Base-by-base conservation (phyloP, 2,113 vertebrate genomes). In the Australoheros scitulus region DNA sequence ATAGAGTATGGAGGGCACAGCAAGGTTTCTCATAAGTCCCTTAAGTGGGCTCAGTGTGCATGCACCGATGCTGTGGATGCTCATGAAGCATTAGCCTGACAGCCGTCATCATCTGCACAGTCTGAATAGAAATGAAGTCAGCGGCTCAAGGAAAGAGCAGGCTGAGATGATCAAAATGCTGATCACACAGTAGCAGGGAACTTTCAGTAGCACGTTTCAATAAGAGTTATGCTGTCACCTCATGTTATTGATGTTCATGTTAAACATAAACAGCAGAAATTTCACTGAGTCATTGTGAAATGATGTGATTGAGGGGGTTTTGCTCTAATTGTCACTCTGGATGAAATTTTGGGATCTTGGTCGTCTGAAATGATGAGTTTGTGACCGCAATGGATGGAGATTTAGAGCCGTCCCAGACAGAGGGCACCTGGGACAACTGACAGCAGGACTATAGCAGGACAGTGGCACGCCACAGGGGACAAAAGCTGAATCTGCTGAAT, bases 401-500 rank as follows among this genome's bases (percentile, higher is more conserved):
- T 59, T 83, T 81, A 74, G 81, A 88, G 65, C 91, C 76, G 83
- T 88, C 79, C 61, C 36, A 78, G 60, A 81, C 81, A 60, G 70
- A 89, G 87, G 84, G 78, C 84, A 77, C 65, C 70, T 82, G 81
- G 90, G 91, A 91, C 87, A 64, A 63, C 75, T 81, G 87, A 86
- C 90, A 85, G 84, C 83, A 68, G 87, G 79, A 82, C 65, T 34
- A 26, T 75, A 79, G 74, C 58, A 76, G 76, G 79, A 77, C 75
- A 86, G 78, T n/a, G 79, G 50, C 75, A 43, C 2, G 11, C 92
- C 90, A 76, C 88, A 91, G 87, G 80, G 85, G 91, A 84, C 81
- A 24, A n/a, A 61, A 80, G 80, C 88, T 11, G n/a, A 88, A 87
- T 88, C 83, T 93, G 92, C 94, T 94, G 93, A 93, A 81, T 94